Conservation (phyloP, 2,113 vertebrate species). For the Pseudopipra pipra region DNA sequence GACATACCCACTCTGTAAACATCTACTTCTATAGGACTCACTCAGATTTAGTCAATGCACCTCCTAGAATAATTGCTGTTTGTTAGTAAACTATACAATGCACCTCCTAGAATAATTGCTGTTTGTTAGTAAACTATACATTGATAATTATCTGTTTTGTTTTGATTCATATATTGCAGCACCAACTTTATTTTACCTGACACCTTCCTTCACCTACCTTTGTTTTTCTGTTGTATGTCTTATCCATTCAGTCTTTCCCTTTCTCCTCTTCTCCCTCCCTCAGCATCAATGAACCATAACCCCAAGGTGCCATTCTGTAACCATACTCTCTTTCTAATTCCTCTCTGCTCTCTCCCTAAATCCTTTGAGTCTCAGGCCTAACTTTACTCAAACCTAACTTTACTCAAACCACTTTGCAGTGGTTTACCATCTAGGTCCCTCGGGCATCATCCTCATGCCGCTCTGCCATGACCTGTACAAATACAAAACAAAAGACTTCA, state of each 20-base stretch:
- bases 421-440: background rate
- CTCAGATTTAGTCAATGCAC: background rate
- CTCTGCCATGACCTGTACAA: background rate
- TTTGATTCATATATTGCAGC: background rate
- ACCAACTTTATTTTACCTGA: background rate
- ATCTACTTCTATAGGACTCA: background rate
- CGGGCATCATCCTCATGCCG: background rate
- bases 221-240: background rate
- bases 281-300: background rate
- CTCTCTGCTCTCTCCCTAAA: background rate
- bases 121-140: background rate
- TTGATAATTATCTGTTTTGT: background rate
- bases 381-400: background rate
- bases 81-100: background rate
- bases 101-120: background rate
- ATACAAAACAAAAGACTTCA: background rate
- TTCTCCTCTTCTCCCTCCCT: background rate
- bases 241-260: background rate
- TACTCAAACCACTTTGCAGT: background rate
- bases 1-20: background rate
- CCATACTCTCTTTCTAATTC: background rate
- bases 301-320: background rate
- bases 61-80: background rate
- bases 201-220: background rate
- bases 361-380: background rate